These are phyloP conservation scores for Epizoanthus illoricatus DNA, from an alignment of 92 coral and sea anemone species.

Conservation along the genomic window DNA sequence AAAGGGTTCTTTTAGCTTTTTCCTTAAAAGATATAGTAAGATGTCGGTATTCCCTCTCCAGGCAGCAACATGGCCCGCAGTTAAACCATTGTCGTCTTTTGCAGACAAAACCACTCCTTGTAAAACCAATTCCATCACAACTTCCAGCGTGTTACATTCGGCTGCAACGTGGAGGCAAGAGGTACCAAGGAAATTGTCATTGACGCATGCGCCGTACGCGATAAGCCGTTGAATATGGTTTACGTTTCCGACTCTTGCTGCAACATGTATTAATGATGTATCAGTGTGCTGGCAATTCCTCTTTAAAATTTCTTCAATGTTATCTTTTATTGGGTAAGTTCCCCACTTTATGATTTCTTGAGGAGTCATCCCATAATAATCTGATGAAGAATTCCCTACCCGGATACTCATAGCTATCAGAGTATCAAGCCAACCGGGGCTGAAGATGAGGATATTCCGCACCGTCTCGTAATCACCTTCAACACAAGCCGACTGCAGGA, in stretches of 20 bases:
- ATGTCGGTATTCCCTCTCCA: background rate
- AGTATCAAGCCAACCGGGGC: background rate
- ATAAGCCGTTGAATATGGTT: background rate
- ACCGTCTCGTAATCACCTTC: background rate
- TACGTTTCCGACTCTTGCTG: background rate
- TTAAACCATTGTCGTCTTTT: background rate
- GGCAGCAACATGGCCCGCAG: background rate
- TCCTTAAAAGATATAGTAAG: background rate
- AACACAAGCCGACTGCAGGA: slow-evolving; percentile 10
- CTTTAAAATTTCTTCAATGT: background rate
- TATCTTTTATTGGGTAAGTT: background rate
- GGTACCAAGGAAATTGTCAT: background rate
- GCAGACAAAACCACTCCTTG: background rate
- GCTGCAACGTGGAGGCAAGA: background rate
- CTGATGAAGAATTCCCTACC: background rate
- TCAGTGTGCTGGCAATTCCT: background rate
- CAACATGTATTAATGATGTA: background rate
- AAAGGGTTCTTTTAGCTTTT: too few species aligned
- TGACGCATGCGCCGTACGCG: background rate
- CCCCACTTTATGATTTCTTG: background rate
- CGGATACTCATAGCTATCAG: background rate
- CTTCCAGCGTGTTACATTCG: background rate
- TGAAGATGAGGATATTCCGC: background rate
- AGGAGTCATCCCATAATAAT: background rate
- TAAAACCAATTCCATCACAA: background rate